These are phyloP conservation scores for Aquatica leii DNA, from an alignment of 2,888 invertebrate species.

Conservation along the genomic window DNA sequence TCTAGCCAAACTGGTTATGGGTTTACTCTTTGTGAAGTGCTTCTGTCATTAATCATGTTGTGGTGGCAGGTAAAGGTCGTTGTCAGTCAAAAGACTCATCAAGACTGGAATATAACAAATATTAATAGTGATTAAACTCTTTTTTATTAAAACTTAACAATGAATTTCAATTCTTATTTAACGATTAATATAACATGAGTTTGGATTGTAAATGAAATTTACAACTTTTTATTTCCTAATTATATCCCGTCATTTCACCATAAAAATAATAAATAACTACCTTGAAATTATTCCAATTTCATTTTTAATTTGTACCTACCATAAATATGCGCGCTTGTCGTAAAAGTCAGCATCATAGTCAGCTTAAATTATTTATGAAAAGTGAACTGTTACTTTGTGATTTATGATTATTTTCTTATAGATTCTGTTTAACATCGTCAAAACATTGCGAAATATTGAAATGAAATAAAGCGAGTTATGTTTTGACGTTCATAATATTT, in stretches of 20 bases:
- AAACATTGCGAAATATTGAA: constrained; percentile 54
- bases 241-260: constrained; percentile 6
- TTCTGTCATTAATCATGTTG: constrained; percentile 54
- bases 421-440: constrained; percentile 51
- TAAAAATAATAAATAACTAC: constrained; percentile 27
- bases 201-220: not conserved
- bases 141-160: no score
- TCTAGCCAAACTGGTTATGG: constrained; percentile 54
- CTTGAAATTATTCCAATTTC: constrained; percentile 35
- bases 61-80: constrained; percentile 44
- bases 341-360: constrained; percentile 44
- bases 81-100: constrained; percentile 46
- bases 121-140: no score
- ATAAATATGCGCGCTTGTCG: constrained; percentile 45
- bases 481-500: constrained; percentile 54
- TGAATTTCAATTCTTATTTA: not conserved
- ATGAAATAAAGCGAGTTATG: constrained; percentile 55
- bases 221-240: not conserved
- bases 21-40: constrained; percentile 49
- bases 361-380: constrained; percentile 44
- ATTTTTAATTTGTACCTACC: constrained; percentile 39
- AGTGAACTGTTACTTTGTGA: constrained; percentile 50
- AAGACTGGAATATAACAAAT: constrained; percentile 16
- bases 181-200: not conserved
- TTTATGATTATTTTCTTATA: constrained; percentile 54